These are phyloP conservation scores for Scytalopus superciliaris DNA, from an alignment of 2,113 vertebrate genomes.

Conservation along the genomic window DNA sequence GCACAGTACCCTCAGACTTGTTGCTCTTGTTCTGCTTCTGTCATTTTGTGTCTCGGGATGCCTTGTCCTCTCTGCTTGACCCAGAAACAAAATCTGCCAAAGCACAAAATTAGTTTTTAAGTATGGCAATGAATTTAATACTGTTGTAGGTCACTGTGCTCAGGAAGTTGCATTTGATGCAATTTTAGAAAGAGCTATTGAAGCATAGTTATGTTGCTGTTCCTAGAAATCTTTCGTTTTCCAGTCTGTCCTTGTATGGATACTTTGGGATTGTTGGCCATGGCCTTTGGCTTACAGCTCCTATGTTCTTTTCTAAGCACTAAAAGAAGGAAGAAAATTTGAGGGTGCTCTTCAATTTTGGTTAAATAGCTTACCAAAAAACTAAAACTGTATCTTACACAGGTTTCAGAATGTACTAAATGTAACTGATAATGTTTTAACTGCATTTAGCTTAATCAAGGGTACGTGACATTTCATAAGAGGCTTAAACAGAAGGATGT, in stretches of 20 bases:
- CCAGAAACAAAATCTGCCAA: background rate
- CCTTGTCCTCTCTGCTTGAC: background rate
- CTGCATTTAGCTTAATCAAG: background rate
- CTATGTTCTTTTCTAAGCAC: background rate
- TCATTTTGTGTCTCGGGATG: background rate
- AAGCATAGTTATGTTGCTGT: background rate
- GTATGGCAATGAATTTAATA: background rate
- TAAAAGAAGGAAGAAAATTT: background rate
- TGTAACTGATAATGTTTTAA: background rate
- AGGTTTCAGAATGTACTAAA: background rate
- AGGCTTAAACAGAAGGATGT: background rate
- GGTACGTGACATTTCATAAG: background rate
- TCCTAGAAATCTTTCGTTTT: background rate
- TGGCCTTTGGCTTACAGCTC: background rate
- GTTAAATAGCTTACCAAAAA: background rate
- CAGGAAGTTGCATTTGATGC: background rate
- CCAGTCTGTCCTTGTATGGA: background rate
- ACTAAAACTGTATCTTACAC: background rate
- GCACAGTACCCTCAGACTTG: background rate
- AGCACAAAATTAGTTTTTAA: background rate
- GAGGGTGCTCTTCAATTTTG: background rate
- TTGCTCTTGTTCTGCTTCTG: background rate
- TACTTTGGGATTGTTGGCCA: background rate
- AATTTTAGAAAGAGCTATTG: background rate
- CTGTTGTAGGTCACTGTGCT: background rate